Base-by-base conservation (phyloP, 2,113 vertebrate species). In the Zosterops pallidus region DNA sequence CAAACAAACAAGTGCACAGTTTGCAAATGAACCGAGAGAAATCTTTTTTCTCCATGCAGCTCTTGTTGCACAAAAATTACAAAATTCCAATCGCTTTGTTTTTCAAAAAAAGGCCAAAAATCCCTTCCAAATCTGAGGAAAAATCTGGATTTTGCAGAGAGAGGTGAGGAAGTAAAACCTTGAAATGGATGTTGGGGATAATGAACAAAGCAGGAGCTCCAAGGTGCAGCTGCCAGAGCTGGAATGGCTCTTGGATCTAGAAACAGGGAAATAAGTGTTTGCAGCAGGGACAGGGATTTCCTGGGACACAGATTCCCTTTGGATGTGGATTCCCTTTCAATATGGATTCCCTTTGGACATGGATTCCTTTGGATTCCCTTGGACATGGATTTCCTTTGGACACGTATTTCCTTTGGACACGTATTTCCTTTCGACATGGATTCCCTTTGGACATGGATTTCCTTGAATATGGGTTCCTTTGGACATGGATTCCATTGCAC, bases 1-100 rank as follows among this genome's bases (percentile, higher is more conserved):
- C 78, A 96, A 96, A 96, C 90, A 96, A 94, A 95, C 63, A 77
- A 95, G 88, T 47, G 70, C 85, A 72, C 67, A 86, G 63, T 90
- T 95, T 88, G 75, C 42, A 80, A 88, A 76, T 72, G 57, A 76
- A 65, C 75, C 16, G 8, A 37, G 80, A 76, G 49, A 62, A 72
- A 94, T 87, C 44, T 74, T 71, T 72, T 68, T 89, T 87, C 62
- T 57, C 52, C 35, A 2, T 29, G 68, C 39, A 71, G 44, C 20
- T 78, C 47, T 70, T 53, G 49, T 29, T 29, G 14, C 17, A 83
- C 35, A 86, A 76, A 67, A 76, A 5, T 22, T 12, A 42, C 6
- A 16, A 42, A 14, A 62, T 23, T 65, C 31, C 1, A 12, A 37
- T 89, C 76, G 70, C 29, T 29, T 12, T n/a, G 7, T n/a, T 87